Percentiles rank a stretch among this genome's conserved stretches.
These are phyloP conservation scores for Stenotaenia linearis DNA, from an alignment of 2,888 invertebrate species.

Conservation along the genomic window DNA sequence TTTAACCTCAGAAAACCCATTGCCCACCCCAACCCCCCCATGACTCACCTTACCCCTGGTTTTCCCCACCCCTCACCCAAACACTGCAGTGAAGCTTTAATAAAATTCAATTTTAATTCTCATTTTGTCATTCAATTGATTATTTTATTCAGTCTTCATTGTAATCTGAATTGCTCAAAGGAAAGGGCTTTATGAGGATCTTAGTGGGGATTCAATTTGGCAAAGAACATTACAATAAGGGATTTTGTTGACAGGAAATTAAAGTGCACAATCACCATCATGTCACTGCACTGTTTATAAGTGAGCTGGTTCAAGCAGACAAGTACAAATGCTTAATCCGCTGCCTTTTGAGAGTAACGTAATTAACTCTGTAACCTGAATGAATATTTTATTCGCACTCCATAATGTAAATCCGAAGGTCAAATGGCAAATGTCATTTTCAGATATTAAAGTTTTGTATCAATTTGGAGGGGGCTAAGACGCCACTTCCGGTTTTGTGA, in stretches of 20 bases:
- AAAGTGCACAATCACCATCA: neutral
- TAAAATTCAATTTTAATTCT: neutral
- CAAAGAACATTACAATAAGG: constrained; percentile 2
- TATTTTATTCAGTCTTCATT: neutral
- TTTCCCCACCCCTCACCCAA: neutral
- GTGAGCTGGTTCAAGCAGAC: neutral
- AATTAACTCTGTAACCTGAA: neutral
- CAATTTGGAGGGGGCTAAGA: too few species aligned
- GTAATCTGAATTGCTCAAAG: too few species aligned
- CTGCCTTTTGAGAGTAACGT: neutral
- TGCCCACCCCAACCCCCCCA: too few species aligned
- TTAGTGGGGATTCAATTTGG: constrained; percentile 4
- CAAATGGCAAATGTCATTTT: neutral
- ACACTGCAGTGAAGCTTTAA: neutral
- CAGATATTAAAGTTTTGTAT: too few species aligned
- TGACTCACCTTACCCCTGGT: neutral
- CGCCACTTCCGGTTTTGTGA: too few species aligned
- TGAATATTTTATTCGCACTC: neutral
- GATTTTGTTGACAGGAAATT: neutral
- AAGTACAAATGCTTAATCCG: neutral
- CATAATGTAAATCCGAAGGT: neutral
- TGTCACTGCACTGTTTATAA: neutral
- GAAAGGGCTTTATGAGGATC: neutral
- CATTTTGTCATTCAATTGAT: neutral
- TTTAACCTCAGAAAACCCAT: neutral